Base-by-base conservation (phyloP, 2,888 invertebrate species). In the Pyralis farinalis region DNA sequence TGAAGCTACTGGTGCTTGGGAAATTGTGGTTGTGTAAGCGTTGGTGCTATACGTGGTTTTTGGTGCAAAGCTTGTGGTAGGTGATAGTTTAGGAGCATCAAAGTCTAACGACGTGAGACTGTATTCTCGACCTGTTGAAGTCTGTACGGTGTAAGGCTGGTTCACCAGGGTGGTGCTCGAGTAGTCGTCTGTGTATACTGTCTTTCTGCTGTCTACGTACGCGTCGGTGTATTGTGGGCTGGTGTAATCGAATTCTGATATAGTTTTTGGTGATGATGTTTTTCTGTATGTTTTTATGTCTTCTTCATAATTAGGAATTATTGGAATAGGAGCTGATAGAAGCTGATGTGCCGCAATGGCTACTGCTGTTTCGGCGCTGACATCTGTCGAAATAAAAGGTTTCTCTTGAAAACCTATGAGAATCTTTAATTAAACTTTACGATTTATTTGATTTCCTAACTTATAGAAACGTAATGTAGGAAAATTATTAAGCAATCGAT, bases 321-420 rank as follows among this genome's bases (percentile, higher is more conserved):
- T 71, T 1, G 90, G 90, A 22, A 88, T 53, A 0, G 90, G 89
- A 3, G 89, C 89, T 7, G 81, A 71, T 16, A 88, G 59, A 3
- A 90, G 77, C 51, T 89, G 83, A 55, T 90, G 87, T 4, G 87
- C 82, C 7, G 87, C 90, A 45, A 90, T 63, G 1, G 89, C 90
- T 35, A 90, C 60, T 1, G 85, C 87, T 4, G 88, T 86, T 63
- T 89, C 88, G 12, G 80, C 71, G 47, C 59, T 77, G 50, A 74
- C 67, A 47, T 82, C 88, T 89, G 71, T 16, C 51, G 55, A 47
- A 44, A 12, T 31, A 37, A 22, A 28, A 20, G 7, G n/a, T 21
- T 27, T 20, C 7, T 28, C 33, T 38, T 11, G 9, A 31, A 9
- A 10, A 3, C 7, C 7, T 35, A 36, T 7, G 1, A 4, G 12